phyloP scores from a whole-genome alignment of 2,888 invertebrate species.

The Cecidostiba fungosa region DNA sequence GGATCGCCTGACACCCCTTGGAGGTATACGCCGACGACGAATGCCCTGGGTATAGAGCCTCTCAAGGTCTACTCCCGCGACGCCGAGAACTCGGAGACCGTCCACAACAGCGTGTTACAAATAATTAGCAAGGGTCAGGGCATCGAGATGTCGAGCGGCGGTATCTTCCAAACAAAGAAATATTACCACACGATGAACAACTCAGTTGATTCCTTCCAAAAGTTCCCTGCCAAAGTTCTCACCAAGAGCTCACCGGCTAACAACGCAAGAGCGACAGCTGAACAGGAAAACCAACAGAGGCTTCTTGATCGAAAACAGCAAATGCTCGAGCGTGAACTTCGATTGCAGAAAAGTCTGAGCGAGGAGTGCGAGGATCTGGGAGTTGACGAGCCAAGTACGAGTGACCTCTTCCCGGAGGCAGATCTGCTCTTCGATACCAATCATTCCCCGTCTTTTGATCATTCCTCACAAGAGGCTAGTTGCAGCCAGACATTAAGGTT shows the following conservation, averaged over 20 bases:
- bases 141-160: constrained; percentile 74
- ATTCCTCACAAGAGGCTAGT: constrained; percentile 81
- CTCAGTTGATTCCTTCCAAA: constrained; percentile 64
- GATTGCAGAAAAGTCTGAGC: constrained; percentile 86
- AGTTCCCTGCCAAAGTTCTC: constrained; percentile 40
- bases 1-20: constrained; percentile 78
- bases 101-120: constrained; percentile 74
- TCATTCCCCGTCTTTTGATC: constrained; percentile 86
- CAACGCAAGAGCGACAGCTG: constrained; percentile 20
- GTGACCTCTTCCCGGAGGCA: constrained; percentile 89
- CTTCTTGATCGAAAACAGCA: constrained; percentile 80
- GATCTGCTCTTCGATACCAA: constrained; percentile 88
- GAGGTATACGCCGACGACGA: constrained; percentile 76
- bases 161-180: constrained; percentile 76
- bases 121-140: constrained; percentile 77
- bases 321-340: constrained; percentile 82
- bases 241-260: constrained; percentile 30
- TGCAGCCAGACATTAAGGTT: constrained; percentile 74
- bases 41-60: constrained; percentile 73
- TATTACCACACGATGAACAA: constrained; percentile 76
- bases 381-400: constrained; percentile 90
- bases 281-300: constrained; percentile 70
- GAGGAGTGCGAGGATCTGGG: constrained; percentile 91
- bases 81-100: constrained; percentile 72
- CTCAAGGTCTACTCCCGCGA: constrained; percentile 72